Conservation (phyloP, 2,797 vertebrate species). For the Rhincodon typus region DNA sequence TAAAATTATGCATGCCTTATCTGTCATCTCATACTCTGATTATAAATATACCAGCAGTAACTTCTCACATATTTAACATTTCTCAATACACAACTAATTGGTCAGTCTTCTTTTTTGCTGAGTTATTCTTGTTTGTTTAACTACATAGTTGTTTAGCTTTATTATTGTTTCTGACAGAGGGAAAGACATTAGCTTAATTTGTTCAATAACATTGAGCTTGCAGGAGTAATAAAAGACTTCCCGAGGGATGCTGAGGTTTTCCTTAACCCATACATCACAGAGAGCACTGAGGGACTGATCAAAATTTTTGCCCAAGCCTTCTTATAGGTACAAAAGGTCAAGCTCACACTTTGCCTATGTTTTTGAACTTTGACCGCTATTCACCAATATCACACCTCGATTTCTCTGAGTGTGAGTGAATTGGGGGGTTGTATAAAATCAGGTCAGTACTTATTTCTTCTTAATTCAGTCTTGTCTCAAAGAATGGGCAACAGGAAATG, state of each 20-base stretch:
- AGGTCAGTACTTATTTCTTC: not conserved
- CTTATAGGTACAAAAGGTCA: not conserved
- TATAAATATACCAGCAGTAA: not conserved
- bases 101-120: not conserved
- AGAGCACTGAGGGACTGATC: conserved; percentile 3
- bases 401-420: not conserved
- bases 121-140: conserved; percentile 28
- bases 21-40: not conserved
- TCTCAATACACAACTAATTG: not conserved
- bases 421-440: not conserved
- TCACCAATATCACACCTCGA: conserved; percentile 20
- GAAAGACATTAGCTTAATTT: conserved; percentile 37
- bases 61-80: not conserved
- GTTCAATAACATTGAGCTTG: conserved; percentile 36
- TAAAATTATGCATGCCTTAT: not conserved
- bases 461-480: not conserved
- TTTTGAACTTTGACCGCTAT: not conserved
- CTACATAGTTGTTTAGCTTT: conserved; percentile 17
- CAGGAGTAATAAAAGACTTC: conserved; percentile 35
- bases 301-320: not conserved
- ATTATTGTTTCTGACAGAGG: conserved; percentile 36
- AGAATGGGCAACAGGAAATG: conserved; percentile 18
- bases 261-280: conserved; percentile 30
- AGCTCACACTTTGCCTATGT: conserved; percentile 16
- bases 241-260: not conserved